Base-by-base conservation (phyloP, 2,113 vertebrate genomes). In the Mormyrus iriodes region DNA sequence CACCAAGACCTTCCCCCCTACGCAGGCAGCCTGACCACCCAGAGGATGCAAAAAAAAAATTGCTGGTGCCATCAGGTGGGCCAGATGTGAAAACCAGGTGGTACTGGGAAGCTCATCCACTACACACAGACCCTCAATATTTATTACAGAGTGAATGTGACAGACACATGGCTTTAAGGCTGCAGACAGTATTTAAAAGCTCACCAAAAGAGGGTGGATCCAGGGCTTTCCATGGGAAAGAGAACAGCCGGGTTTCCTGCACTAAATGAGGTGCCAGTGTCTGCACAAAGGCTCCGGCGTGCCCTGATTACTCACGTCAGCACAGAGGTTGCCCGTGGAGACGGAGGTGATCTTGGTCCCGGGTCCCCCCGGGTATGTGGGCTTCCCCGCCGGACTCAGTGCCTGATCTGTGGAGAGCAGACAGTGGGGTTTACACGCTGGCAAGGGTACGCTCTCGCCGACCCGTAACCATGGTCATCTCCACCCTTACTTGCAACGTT, bases 321-420 rank as follows among this genome's bases (percentile, higher is more conserved):
- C 96, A 90, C 98, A 99, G 90, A 99, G 97, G 94, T 99, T 99
- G 87, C 98, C 98, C 1, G 98, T 99, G 90, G 98, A 99, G 90
- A 99, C 98, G 0, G 98, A 99, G 24, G 98, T 99, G 94, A 99
- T 99, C 94, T 98, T 99, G 4, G 96, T 97, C 87, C 98, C 96
- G 1, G 98, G 95, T 90, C 96, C 97, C 90, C 97, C 96, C 10
- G 96, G 92, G 58, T 98, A 98, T 0, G 95, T 91, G 0, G 95
- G 95, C 90, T 97, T 99, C 86, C 96, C 96, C 21, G 97, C 97
- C 3, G 98, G 97, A 93, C 97, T 99, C 92, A 98, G 98, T 76
- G 97, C 95, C 92, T 99, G 98, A 95, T 99, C 98, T 99, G 94
- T 91, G 84, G 82, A 88, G 91, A 61, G 10, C 13, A 48, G 35